Percentiles rank a stretch among this genome's conserved stretches.
Evolutionary conservation across 2,113 vertebrate species (phyloP).

Genomic region (Gobiocypris rarus): DNA sequence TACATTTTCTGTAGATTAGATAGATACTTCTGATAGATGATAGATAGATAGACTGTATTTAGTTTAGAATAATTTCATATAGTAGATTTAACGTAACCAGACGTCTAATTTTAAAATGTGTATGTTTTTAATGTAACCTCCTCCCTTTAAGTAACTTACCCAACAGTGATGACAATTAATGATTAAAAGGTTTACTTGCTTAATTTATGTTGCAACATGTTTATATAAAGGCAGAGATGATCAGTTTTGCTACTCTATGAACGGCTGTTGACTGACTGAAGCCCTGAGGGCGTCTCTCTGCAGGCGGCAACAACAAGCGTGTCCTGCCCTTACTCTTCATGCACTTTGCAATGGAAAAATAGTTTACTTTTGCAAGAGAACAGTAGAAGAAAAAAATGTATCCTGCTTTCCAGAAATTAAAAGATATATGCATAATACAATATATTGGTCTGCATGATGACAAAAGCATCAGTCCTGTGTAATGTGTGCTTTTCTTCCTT

Average conservation of each 20-base stretch:
- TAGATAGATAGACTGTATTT: too few relatives aligned
- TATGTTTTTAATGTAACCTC: too few relatives aligned
- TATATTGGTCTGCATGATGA: background rate
- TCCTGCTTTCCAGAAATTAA: constrained; percentile 12
- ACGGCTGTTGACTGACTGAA: constrained; percentile 34
- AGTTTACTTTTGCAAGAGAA: background rate
- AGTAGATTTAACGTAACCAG: too few relatives aligned
- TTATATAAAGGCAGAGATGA: constrained; percentile 55
- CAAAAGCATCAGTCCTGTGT: background rate
- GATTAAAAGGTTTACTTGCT: background rate
- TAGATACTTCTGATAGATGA: too few relatives aligned
- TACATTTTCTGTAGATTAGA: too few relatives aligned
- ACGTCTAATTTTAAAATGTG: too few relatives aligned
- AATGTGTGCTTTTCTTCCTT: constrained; percentile 61
- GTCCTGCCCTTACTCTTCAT: constrained; percentile 42
- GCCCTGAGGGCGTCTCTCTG: constrained; percentile 39
- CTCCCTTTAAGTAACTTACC: too few relatives aligned
- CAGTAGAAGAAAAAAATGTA: constrained; percentile 16
- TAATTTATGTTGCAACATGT: constrained; percentile 38
- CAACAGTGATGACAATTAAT: background rate
- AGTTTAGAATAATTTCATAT: too few relatives aligned
- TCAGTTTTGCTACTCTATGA: constrained; percentile 50
- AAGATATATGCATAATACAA: background rate
- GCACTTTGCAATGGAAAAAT: constrained; percentile 1
- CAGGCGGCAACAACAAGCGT: constrained; percentile 54